Base-by-base conservation (phyloP, 2,888 invertebrate genomes). In the Tenthredo notha region DNA sequence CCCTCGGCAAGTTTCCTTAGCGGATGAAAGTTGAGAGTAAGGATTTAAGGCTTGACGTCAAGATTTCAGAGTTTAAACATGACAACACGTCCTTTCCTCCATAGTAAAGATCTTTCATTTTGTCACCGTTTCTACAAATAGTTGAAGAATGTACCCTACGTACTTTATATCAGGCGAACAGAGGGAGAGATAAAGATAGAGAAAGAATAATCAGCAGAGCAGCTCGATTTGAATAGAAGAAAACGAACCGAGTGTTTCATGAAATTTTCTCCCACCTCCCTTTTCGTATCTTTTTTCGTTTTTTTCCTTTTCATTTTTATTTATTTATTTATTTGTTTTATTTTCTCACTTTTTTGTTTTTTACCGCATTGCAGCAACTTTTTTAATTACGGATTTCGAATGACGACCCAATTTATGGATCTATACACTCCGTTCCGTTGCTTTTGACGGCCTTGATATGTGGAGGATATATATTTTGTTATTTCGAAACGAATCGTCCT, bases 1-100 rank as follows among this genome's bases (percentile, higher is more conserved):
- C 78, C 65, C 84, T 85, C 80, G 70, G 77, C 75, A 74, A 72
- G 85, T 84, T 78, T 40, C 84, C 21, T 21, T n/a, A 80, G 40
- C 21, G 61, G 58, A 50, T 80, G 37, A 58, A 80, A 80, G 80
- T 80, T 80, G 37, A 80, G 80, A 61, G 61, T 58, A 21, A 61
- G 58, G 58, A 80, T 80, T 80, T 80, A 80, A 80, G 61, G 80
- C n/a, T 61, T 37, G 58, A 61, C 80, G 80, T 80, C 80, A 21
- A 80, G 58, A 61, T 80, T 80, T 61, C 61, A 61, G 33, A 61
- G 80, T 80, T 80, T 80, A 58, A 80, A 80, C 40, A 80, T 61
- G 80, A 80, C 80, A 80, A 80, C 80, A 80, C 61, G 50, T 61
- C 58, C 58, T 29, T 77, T 77, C 50, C 29, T 18, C 50, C 77